Conservation (phyloP, 2,888 invertebrate species). For the Hanleya hanleyi region DNA sequence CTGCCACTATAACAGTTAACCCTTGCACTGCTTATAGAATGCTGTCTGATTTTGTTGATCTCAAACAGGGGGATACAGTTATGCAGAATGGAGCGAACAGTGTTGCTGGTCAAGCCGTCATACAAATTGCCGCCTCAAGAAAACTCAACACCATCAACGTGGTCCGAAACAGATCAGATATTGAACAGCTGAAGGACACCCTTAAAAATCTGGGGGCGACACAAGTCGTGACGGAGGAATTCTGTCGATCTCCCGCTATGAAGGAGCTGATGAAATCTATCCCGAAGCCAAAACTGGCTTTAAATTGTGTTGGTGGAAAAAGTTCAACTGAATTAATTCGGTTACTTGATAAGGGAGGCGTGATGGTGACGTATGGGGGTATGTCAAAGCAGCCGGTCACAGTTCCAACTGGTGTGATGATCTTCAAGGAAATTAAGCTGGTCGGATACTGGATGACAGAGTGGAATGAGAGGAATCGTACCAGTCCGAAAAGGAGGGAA, state of each 20-base stretch:
- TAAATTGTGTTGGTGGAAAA: slow-evolving; percentile 96
- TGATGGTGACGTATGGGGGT: slow-evolving; percentile 95
- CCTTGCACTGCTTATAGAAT: slow-evolving; percentile 98
- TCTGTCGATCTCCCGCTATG: slow-evolving; percentile 73
- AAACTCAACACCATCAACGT: slow-evolving; percentile 87
- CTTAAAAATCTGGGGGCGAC: slow-evolving; percentile 86
- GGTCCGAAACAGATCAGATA: slow-evolving; percentile 85
- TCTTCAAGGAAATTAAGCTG: slow-evolving; percentile 87
- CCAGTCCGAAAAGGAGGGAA: slow-evolving; percentile 76
- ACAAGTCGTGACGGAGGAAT: slow-evolving; percentile 88
- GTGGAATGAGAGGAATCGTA: slow-evolving; percentile 79
- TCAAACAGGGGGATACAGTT: slow-evolving; percentile 85
- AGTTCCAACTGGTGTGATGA: slow-evolving; percentile 85
- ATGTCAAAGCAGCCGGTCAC: slow-evolving; percentile 92
- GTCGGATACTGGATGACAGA: slow-evolving; percentile 92
- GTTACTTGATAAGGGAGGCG: slow-evolving; percentile 82
- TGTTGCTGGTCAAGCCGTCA: slow-evolving; percentile 93
- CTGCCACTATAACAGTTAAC: slow-evolving; percentile 93
- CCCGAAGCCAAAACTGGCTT: slow-evolving; percentile 83
- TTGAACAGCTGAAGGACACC: slow-evolving; percentile 76
- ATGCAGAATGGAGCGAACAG: slow-evolving; percentile 99
- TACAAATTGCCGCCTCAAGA: slow-evolving; percentile 82
- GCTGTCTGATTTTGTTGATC: slow-evolving; percentile 87
- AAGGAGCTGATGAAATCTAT: slow-evolving; percentile 62
- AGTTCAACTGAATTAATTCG: slow-evolving; percentile 85